Base-by-base conservation (phyloP, 1,140 invertebrate species). In the Drosophila virilis region DNA sequence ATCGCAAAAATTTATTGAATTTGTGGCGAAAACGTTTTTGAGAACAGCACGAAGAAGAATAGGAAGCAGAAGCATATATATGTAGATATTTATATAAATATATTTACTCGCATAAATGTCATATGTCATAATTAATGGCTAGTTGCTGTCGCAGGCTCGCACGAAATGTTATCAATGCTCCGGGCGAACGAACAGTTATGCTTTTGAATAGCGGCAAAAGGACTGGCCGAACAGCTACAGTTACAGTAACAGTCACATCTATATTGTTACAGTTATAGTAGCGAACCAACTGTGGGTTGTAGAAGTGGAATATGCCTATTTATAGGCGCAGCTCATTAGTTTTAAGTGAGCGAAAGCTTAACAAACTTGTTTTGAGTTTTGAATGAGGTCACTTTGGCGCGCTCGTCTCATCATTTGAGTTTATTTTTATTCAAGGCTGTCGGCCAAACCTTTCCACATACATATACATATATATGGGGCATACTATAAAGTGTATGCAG, bases 361-460 rank as follows among this genome's bases (percentile, higher is more conserved):
- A 83, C 84, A 83, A 83, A 88, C 83, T 88, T 89, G 84, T 88
- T 88, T 89, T 89, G 84, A 88, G 83, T 88, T 86, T 89, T 88
- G 80, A 89, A 88, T 88, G 83, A 88, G 83, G 83, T 88, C 83
- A 88, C 79, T 88, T 88, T 77, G 69, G 57, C 62, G 79, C 73
- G 73, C 69, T 81, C 77, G 78, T 79, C 78, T 79, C 83, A 88
- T 88, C 84, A 88, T 88, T 88, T 83, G 73, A 80, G 83, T 83
- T 61, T 88, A 83, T 83, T 83, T 88, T 83, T 80, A 89, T 77
- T 88, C 83, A 88, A 88, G 83, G 83, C 80, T 88, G 84, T 43
- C 77, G 73, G 77, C 37, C 67, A 62, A 51, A 77, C 46, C 60
- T 69, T 66, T 69, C 69, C 67, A 48, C 35, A 37, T 35, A 13